These are phyloP conservation scores for Amazona guildingii DNA, from an alignment of 2,113 vertebrate species.

Conservation along the genomic window DNA sequence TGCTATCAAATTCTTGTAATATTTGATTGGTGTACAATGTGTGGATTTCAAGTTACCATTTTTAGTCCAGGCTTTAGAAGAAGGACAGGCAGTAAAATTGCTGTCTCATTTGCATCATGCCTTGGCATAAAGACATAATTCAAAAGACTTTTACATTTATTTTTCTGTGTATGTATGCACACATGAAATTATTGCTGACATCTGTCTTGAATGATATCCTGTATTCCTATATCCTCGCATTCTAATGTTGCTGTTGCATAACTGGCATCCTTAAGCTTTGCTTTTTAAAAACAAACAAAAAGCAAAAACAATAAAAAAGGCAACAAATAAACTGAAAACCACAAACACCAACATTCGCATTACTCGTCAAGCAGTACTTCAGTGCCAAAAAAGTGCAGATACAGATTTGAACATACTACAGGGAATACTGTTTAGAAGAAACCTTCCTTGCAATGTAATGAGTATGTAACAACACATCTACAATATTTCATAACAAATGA, in stretches of 20 bases:
- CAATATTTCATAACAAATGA: background rate
- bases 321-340: background rate
- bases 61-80: background rate
- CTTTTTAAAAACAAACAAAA: background rate
- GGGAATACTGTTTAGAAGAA: background rate
- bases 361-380: background rate
- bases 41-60: background rate
- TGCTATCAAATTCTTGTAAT: background rate
- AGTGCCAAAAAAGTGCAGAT: background rate
- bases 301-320: no score
- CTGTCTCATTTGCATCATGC: background rate
- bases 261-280: background rate
- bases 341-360: background rate
- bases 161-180: background rate
- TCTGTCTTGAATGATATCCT: constrained; percentile 16
- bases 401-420: background rate
- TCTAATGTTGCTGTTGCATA: background rate
- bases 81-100: background rate
- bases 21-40: background rate
- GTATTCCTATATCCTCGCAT: background rate
- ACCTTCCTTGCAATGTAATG: background rate
- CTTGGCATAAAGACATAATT: background rate
- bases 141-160: background rate
- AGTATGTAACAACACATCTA: background rate
- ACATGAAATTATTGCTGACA: background rate